Base-by-base conservation (phyloP, 23 tunicate genomes). In the Corella eumyota region DNA sequence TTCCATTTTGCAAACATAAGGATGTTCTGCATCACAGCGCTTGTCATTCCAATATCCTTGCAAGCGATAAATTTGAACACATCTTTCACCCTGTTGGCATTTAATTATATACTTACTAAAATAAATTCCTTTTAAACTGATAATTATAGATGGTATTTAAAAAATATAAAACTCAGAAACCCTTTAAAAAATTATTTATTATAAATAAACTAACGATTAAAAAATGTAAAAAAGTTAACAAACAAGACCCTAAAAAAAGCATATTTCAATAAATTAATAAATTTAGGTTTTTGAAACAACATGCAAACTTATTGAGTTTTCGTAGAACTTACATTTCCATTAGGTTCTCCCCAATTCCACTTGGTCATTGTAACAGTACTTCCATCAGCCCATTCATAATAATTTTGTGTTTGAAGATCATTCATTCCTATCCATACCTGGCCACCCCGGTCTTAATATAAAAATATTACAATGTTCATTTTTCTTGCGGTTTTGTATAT, bases 401-500 rank as follows among this genome's bases (percentile, higher is more conserved):
- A 88, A 56, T 88, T 78, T 27, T 55, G 60, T 23, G 59, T 62
- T 7, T 71, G 74, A 24, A 78, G 59, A 35, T 84, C 88, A 50
- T 68, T 78, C 78, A 88, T 72, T 26, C 96, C 96, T 34, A 88
- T 78, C 96, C 96, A 88, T 5, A 88, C 80, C 24, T 73, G 77
- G 21, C 76, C 36, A 6, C 96, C 88, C 9, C 57, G 50, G 23
- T 58, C 88, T 78, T 47, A 37, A 65, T 13, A 4, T 9, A 15
- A 60, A 60, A 25, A n/a, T n/a, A n/a, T n/a, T n/a, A n/a, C 48
- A 40, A 15, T 40, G 48, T 40, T 15, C 48, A 40, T 11, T 40
- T 40, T 40, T 40, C 48, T 40, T 15, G 15, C 48, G 15, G 15
- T 40, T 40, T 11, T 11, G 48, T 40, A 40, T 11, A 9, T 40